Conservation (phyloP, 2,113 vertebrate genomes). For the Neotoma lepida region DNA sequence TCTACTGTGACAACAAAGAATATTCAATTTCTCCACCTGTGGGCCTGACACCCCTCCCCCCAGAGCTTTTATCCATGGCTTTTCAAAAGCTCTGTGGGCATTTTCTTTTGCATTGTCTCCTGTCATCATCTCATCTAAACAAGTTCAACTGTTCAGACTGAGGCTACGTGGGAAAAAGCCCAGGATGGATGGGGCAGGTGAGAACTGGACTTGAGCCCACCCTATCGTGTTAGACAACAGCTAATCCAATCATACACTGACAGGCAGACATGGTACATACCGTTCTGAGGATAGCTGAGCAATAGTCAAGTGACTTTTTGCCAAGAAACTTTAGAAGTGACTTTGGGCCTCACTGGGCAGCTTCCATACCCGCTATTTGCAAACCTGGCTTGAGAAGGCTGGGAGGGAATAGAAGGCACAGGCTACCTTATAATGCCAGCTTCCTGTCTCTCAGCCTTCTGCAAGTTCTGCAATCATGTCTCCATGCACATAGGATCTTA, state of each 20-base stretch:
- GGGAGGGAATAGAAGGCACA: constrained; percentile 44
- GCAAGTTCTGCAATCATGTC: neutral
- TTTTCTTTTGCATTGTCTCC: neutral
- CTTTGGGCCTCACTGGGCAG: constrained; percentile 20
- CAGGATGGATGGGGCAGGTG: neutral
- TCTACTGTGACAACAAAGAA: neutral
- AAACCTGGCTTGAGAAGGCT: constrained; percentile 51
- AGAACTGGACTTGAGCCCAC: constrained; percentile 10
- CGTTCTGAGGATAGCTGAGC: neutral
- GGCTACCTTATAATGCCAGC: neutral
- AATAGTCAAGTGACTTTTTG: constrained; percentile 47
- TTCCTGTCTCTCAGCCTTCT: neutral
- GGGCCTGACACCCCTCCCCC: rapidly evolving
- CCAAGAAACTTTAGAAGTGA: constrained; percentile 68
- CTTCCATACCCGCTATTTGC: constrained; percentile 39
- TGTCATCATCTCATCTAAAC: constrained; percentile 1
- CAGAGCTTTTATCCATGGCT: neutral
- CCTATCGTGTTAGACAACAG: constrained; percentile 60
- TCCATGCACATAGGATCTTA: neutral
- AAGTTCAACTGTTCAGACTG: neutral
- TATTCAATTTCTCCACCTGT: constrained; percentile 12
- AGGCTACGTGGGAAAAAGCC: neutral
- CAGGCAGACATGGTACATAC: constrained; percentile 31
- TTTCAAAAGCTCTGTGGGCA: neutral
- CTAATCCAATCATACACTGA: constrained; percentile 44